Conservation (phyloP, 2,888 invertebrate species). For the Luffia ferchaultella region DNA sequence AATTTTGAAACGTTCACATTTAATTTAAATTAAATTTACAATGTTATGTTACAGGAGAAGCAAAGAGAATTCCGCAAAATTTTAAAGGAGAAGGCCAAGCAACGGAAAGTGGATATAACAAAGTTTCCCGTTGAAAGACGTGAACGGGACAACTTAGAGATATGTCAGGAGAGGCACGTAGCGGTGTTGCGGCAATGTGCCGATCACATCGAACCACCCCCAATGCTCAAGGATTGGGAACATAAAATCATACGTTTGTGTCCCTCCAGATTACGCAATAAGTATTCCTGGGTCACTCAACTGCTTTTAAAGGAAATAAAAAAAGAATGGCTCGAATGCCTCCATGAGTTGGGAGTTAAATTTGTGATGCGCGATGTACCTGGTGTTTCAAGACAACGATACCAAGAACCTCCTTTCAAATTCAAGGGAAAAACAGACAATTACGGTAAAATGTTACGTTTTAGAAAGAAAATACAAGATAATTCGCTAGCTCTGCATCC, state of each 20-base stretch:
- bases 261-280: constrained; percentile 58
- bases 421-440: constrained; percentile 69
- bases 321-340: constrained; percentile 64
- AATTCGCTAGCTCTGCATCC: constrained; percentile 70
- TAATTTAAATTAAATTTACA: too few species aligned
- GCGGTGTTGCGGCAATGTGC: constrained; percentile 65
- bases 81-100: constrained; percentile 43
- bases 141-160: constrained; percentile 50
- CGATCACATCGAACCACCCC: constrained; percentile 63
- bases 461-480: constrained; percentile 60
- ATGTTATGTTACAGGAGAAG: constrained; percentile 43
- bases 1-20: too few species aligned
- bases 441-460: constrained; percentile 64
- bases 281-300: constrained; percentile 61
- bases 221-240: constrained; percentile 70
- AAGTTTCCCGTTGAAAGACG: constrained; percentile 30
- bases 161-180: constrained; percentile 58
- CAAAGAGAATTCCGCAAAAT: constrained; percentile 42
- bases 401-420: constrained; percentile 62
- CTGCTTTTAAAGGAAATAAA: constrained; percentile 64
- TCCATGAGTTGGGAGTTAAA: constrained; percentile 71
- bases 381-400: constrained; percentile 53
- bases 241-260: constrained; percentile 66
- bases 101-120: constrained; percentile 41
- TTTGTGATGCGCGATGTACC: constrained; percentile 68